Base-by-base conservation (phyloP, 92 coral and sea anemone species). In the Palythoa grandiflora region DNA sequence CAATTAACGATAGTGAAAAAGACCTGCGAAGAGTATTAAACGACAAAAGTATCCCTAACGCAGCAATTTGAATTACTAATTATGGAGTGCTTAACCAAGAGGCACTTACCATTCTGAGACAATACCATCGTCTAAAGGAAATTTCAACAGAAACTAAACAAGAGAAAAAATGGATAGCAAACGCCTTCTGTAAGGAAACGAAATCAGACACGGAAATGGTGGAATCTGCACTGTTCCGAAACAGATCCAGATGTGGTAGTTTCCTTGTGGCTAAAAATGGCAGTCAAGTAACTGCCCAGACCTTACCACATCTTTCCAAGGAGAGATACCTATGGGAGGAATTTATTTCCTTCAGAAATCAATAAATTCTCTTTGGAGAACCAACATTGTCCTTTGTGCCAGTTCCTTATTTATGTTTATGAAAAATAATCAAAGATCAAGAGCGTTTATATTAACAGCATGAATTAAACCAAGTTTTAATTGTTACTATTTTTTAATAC, bases 261-360 rank as follows among this genome's bases (percentile, higher is more conserved):
- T 90, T 66, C 54, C 37, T 85, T 14, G 86, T 89, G 38, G 40
- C 73, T 11, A 55, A 63, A 47, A 79, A 84, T 77, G 77, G 83
- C 36, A 84, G 68, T 47, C 86, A n/a, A 6, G 59, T 85, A 55
- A 90, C 77, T 9, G 80, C 87, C 2, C 89, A 90, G 40, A 86
- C 71, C 19, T 74, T 90, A 48, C 78, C 89, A 14, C 79, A 80
- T 52, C 80, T 90, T 60, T 89, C 87, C 81, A 60, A 78, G 52
- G 92, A 89, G 68, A 80, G 89, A 1, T 90, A 79, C 51, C 61
- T 85, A 48, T 71, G 87, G n/a, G 84, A 90, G 36, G 93, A 90
- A 63, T 68, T 40, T 37, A 89, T 89, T 57, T 28, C 28, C 28
- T 28, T 28, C 28, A 28, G 28, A 0, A 28, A 28, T 28, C 28